Percentiles rank a stretch among this genome's conserved stretches.
phyloP scores from a whole-genome alignment of 2,797 vertebrate species.

The Helicolenus hilgendorfi region DNA sequence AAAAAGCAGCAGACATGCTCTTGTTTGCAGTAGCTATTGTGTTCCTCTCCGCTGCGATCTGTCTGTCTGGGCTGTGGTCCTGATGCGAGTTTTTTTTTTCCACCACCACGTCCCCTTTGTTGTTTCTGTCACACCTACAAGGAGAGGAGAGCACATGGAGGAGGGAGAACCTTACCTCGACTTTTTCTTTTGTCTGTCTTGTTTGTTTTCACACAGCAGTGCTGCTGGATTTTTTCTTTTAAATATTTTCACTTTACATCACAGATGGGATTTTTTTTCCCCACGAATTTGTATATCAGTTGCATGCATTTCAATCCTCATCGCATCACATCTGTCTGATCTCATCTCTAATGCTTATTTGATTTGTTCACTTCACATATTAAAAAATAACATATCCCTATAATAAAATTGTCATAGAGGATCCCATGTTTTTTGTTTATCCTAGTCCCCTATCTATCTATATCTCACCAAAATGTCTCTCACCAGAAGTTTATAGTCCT shows the following conservation, averaged over 20 bases:
- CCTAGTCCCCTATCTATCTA: constrained; percentile 47
- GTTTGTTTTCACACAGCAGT: constrained; percentile 15
- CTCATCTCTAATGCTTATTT: neutral
- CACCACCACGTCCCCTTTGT: constrained; percentile 80
- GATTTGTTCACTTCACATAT: neutral
- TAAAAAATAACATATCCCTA: neutral
- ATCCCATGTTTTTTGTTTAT: constrained; percentile 23
- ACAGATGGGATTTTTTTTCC: neutral
- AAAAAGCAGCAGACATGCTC: constrained; percentile 59
- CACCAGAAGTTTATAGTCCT: constrained; percentile 77
- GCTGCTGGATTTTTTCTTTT: neutral
- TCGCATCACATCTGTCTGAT: constrained; percentile 16
- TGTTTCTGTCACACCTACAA: constrained; percentile 76
- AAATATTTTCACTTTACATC: constrained; percentile 21
- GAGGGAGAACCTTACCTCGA: constrained; percentile 40
- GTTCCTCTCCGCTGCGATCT: constrained; percentile 27
- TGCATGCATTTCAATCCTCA: constrained; percentile 7
- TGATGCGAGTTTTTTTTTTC: constrained; percentile 85
- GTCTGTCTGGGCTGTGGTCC: constrained; percentile 84
- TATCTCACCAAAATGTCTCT: constrained; percentile 75
- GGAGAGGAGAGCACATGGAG: constrained; percentile 52
- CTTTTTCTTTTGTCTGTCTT: constrained; percentile 77
- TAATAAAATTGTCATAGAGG: constrained; percentile 13
- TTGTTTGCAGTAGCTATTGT: constrained; percentile 56
- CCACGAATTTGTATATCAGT: neutral